Conservation (phyloP, 2,113 vertebrate species). For the Herpailurus yagouaroundi region DNA sequence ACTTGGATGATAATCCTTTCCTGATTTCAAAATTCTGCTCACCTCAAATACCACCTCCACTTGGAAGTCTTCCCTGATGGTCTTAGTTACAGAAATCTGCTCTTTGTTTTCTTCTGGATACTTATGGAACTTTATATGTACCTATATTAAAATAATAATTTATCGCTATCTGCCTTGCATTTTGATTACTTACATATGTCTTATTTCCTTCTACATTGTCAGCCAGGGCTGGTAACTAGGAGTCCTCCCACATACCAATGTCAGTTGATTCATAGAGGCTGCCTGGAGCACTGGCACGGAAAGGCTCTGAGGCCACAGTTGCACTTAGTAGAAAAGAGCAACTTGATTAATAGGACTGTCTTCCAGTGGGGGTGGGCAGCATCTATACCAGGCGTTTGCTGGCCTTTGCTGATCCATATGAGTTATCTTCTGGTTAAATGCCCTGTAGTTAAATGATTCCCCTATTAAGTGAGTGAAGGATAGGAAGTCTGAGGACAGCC, state of each 20-base stretch:
- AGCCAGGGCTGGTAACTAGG: background rate
- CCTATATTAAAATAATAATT: background rate
- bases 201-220: background rate
- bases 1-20: background rate
- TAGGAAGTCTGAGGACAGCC: background rate
- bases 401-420: background rate
- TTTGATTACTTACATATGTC: background rate
- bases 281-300: background rate
- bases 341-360: background rate
- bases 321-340: background rate
- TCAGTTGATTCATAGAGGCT: background rate
- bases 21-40: constrained; percentile 1
- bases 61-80: background rate
- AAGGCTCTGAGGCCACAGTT: background rate
- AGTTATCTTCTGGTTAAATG: background rate
- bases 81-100: background rate
- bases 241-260: background rate
- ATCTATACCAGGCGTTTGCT: background rate
- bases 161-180: background rate
- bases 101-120: background rate
- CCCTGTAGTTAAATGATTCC: background rate
- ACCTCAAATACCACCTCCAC: background rate
- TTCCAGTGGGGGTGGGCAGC: background rate
- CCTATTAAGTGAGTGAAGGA: background rate
- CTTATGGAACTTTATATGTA: background rate